These are phyloP conservation scores for Blastomussa wellsi DNA, from an alignment of 92 coral and sea anemone species.

Conservation along the genomic window DNA sequence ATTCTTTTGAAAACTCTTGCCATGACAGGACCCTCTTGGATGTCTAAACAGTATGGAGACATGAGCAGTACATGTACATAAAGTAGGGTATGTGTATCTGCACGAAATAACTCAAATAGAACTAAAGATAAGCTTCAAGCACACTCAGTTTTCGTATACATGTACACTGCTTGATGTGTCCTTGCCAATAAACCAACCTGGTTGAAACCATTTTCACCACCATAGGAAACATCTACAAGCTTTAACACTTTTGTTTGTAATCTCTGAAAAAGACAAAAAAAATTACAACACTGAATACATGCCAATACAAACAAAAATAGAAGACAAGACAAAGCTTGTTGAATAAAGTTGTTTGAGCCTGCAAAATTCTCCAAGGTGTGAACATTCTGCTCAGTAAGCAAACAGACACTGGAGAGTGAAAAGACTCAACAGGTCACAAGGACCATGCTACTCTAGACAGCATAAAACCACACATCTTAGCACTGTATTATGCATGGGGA, in stretches of 20 bases:
- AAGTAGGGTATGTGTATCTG: too few species aligned
- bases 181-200: conserved; percentile 58
- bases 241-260: conserved; percentile 88
- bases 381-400: conserved; percentile 31
- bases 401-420: conserved; percentile 89
- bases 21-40: too few species aligned
- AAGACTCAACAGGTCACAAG: conserved; percentile 49
- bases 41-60: too few species aligned
- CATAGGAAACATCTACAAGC: conserved; percentile 97
- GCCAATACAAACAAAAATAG: not conserved
- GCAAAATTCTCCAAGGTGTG: conserved; percentile 86
- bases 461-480: conserved; percentile 90
- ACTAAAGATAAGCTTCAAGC: too few species aligned
- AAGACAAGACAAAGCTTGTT: not conserved
- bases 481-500: conserved; percentile 76
- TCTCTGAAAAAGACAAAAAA: conserved; percentile 58
- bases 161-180: not conserved
- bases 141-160: too few species aligned
- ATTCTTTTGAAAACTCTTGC: too few species aligned
- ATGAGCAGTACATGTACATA: too few species aligned
- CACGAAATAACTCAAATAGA: too few species aligned
- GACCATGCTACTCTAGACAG: conserved; percentile 75
- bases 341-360: conserved; percentile 63
- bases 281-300: not conserved
- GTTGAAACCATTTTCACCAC: conserved; percentile 98